Percentiles rank a stretch among this genome's conserved stretches.
Conservation (phyloP, 2,113 vertebrate species). For the Actenoides hombroni region DNA sequence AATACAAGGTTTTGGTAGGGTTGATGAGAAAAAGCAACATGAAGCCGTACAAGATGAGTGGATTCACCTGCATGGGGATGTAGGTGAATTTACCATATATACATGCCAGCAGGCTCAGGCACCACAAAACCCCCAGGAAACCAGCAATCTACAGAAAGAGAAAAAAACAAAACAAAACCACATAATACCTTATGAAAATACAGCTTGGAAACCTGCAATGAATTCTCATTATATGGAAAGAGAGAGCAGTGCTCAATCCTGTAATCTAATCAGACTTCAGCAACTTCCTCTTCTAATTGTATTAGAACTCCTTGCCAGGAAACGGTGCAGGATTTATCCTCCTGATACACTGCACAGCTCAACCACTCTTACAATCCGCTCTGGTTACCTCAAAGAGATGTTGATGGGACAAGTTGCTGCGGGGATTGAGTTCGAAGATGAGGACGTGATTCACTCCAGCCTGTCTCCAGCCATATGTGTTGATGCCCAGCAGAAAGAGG, state of each 20-base stretch:
- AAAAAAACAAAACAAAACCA: background rate
- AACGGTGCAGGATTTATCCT: background rate
- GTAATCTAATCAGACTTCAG: constrained; percentile 59
- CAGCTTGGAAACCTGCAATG: background rate
- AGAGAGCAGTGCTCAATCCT: constrained; percentile 20
- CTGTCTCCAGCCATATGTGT: constrained; percentile 94
- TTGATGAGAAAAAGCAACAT: constrained; percentile 98
- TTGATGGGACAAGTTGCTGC: constrained; percentile 95
- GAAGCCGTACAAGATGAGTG: constrained; percentile 93
- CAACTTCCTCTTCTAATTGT: constrained; percentile 53
- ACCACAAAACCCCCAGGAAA: constrained; percentile 96
- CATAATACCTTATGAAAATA: constrained; percentile 9
- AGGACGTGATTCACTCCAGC: constrained; percentile 96
- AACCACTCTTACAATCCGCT: background rate
- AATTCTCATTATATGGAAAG: constrained; percentile 41
- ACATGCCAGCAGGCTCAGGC: constrained; percentile 94
- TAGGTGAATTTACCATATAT: constrained; percentile 85
- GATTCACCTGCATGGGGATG: constrained; percentile 92
- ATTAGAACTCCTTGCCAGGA: constrained; percentile 37
- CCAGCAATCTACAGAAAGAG: constrained; percentile 86
- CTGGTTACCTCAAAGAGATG: constrained; percentile 93
- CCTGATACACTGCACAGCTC: background rate
- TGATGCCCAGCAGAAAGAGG: constrained; percentile 95
- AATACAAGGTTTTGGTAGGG: constrained; percentile 96
- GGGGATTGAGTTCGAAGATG: constrained; percentile 95